Conservation (phyloP, 1,140 invertebrate species). For the Heliconius hermathena region DNA sequence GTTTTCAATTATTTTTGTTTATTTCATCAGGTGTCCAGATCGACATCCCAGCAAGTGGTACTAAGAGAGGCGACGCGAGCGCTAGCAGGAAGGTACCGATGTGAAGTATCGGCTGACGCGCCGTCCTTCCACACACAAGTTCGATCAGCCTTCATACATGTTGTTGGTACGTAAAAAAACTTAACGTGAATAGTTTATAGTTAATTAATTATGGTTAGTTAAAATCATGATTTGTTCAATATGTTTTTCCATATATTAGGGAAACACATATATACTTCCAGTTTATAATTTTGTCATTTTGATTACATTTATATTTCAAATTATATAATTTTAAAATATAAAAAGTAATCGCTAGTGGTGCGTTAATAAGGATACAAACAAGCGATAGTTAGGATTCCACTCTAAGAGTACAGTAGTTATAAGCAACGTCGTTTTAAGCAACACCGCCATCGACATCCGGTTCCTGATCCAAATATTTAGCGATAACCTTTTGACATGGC, state of each 20-base stretch:
- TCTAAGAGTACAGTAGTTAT: no score
- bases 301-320: no score
- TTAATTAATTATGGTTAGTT: no score
- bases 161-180: constrained; percentile 83
- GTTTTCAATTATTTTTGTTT: not conserved
- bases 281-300: no score
- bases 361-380: no score
- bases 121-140: constrained; percentile 87
- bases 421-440: not conserved
- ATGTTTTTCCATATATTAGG: no score
- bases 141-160: constrained; percentile 85
- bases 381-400: no score
- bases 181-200: not conserved
- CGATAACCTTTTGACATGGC: not conserved
- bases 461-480: not conserved
- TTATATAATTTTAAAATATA: no score
- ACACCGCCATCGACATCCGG: not conserved
- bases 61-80: constrained; percentile 85
- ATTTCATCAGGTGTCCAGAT: constrained; percentile 82
- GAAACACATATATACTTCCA: no score
- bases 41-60: constrained; percentile 84
- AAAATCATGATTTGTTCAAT: no score
- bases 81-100: constrained; percentile 86
- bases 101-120: constrained; percentile 88
- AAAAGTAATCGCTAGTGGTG: no score